These are phyloP conservation scores for Apamea epomidion DNA, from an alignment of 2,888 invertebrate species.

Conservation along the genomic window DNA sequence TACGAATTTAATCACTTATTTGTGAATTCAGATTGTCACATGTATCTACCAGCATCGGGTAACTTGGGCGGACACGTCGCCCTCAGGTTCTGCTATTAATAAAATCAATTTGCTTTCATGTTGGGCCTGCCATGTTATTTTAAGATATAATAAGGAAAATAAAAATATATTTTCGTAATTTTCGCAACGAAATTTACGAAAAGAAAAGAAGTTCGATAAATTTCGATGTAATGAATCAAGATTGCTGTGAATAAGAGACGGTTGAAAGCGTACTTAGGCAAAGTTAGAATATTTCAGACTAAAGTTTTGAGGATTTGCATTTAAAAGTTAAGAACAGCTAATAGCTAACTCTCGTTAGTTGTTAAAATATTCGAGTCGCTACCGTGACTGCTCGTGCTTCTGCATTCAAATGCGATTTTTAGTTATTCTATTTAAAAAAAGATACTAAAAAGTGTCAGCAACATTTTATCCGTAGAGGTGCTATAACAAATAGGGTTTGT, in stretches of 20 bases:
- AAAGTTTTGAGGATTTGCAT: conserved; percentile 43
- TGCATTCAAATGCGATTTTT: conserved; percentile 19
- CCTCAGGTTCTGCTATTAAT: conserved; percentile 68
- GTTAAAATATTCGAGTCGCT: conserved; percentile 37
- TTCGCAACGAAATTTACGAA: conserved; percentile 16
- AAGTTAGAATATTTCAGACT: conserved; percentile 34
- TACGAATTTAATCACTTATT: conserved; percentile 53
- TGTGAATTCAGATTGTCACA: conserved; percentile 57
- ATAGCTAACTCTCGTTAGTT: conserved; percentile 34
- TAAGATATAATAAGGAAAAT: conserved; percentile 54
- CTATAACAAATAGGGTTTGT: background rate
- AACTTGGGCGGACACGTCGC: conserved; percentile 47
- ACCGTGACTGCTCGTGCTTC: conserved; percentile 10
- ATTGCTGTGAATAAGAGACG: conserved; percentile 22
- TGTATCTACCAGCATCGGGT: conserved; percentile 53
- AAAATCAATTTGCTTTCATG: conserved; percentile 72
- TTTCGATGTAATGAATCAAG: conserved; percentile 21
- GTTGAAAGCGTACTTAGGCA: conserved; percentile 15
- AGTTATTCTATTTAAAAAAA: background rate
- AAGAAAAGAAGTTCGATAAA: conserved; percentile 34
- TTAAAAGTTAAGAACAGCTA: conserved; percentile 44
- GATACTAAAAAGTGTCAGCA: background rate
- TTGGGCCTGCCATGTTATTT: conserved; percentile 58
- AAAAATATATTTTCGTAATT: conserved; percentile 14
- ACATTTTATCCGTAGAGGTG: background rate